Evolutionary conservation across 2,113 vertebrate species (phyloP).

Genomic region (Dendrocopos noguchii): DNA sequence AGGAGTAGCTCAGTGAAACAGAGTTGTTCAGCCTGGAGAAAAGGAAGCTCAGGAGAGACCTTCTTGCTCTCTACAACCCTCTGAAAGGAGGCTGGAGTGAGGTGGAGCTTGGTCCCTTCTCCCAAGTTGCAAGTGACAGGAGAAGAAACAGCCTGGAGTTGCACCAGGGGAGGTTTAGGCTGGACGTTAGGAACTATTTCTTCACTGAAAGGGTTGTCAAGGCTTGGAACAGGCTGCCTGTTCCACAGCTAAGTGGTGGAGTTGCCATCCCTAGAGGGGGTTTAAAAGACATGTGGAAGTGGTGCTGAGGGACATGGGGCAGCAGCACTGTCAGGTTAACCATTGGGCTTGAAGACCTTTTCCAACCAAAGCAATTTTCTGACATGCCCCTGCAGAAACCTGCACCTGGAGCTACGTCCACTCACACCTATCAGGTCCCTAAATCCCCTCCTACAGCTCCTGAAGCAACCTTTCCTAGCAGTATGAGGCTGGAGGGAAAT

Average conservation of each 20-base stretch:
- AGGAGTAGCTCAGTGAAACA: not conserved
- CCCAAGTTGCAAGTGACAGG: not conserved
- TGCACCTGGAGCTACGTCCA: not conserved
- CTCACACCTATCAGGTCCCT: not conserved
- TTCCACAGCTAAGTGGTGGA: not conserved
- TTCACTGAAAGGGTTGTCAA: not conserved
- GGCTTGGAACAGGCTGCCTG: not conserved
- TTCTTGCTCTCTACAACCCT: not conserved
- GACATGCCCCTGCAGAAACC: not conserved
- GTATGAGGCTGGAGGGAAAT: not conserved
- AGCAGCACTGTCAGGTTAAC: not conserved
- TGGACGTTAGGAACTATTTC: not conserved
- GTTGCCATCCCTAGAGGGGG: not conserved
- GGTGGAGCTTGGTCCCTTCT: not conserved
- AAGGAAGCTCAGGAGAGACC: not conserved
- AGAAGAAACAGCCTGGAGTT: not conserved
- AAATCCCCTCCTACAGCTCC: not conserved
- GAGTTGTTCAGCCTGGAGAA: not conserved
- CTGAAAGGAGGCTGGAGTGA: not conserved
- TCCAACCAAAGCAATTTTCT: not conserved
- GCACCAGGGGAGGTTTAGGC: not conserved
- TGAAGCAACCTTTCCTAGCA: not conserved
- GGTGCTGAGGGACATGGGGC: not conserved
- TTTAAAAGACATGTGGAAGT: not conserved
- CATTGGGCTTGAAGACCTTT: not conserved